phyloP scores from a whole-genome alignment of 2,113 vertebrate species.

The Actinemys pallida region DNA sequence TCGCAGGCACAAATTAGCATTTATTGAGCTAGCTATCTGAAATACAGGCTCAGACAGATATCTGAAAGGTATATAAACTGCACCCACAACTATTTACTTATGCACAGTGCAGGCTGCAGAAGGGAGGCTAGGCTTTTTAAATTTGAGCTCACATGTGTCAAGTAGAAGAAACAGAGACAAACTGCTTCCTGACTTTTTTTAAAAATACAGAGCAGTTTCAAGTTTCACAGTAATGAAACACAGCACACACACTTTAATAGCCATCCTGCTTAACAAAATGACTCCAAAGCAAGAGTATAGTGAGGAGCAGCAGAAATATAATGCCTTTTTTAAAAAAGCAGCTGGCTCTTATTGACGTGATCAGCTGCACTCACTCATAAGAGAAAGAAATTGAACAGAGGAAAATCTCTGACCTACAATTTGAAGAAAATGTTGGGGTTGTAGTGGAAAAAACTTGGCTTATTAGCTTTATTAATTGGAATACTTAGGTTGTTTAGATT shows the following conservation, averaged over 20 bases:
- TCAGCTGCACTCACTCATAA: not conserved
- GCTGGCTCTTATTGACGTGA: not conserved
- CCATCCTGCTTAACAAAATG: not conserved
- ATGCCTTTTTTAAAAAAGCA: not conserved
- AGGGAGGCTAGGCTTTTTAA: not conserved
- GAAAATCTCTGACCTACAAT: not conserved
- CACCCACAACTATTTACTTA: not conserved
- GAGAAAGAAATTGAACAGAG: not conserved
- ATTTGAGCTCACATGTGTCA: not conserved
- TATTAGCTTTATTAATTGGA: not conserved
- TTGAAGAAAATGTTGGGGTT: not conserved
- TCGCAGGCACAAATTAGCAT: not conserved
- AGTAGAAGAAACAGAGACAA: not conserved
- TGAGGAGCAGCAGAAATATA: not conserved
- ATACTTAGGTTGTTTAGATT: not conserved
- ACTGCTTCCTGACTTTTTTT: not conserved
- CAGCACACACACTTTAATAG: not conserved
- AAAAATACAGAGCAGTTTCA: not conserved
- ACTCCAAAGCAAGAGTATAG: not conserved
- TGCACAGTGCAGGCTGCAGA: not conserved
- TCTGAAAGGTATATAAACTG: too few species aligned
- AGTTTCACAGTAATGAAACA: not conserved
- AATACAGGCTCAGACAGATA: not conserved
- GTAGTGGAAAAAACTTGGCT: not conserved
- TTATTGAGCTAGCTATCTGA: not conserved